Evolutionary conservation across 1,140 invertebrate genomes (phyloP), one percentile per base, ranked within the genome.

Genomic region (Heliothis virescens): DNA sequence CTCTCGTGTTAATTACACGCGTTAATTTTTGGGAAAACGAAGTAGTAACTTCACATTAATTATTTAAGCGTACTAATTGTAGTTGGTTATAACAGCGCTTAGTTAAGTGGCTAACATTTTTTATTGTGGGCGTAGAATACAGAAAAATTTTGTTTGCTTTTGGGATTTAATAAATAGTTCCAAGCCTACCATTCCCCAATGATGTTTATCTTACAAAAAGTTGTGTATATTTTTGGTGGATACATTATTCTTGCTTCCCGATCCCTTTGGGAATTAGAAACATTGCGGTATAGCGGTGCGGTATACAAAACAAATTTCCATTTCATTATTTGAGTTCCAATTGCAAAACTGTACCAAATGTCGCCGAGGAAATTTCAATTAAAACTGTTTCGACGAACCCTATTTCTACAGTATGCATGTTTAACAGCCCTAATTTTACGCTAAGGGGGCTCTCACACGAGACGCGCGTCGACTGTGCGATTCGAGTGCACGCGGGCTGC

Each of bases 401-500:
- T 18, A 53, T 76, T 76, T 18, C 15, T 59, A 18, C 41, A 52
- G 59, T 47, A 10, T 48, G 53, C 26, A 65, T 53, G 48, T 69
- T 26, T 57, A 55, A 67, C 75, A 67, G 48, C 34, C 62, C 75
- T 78, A 67, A 69, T 69, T 67, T 72, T 62, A 18, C 65, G 52
- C 52, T 72, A 62, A 79, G 67, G 77, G 67, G 55, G 55, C 55
- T 62, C 72, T 41, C 47, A 72, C 48, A 72, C 63, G 15, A 60
- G 34, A 60, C 77, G 77, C 53, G 48, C 41, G 48, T 41, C 67
- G 80, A 77, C 48, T 81, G 18, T 15, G 74, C 74, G 65, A 81
- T 73, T 57, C 80, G 16, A 48, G 41, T 72, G 67, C 77, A 79
- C 80, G 79, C 65, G 21, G 18, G 15, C 18, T 71, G 63, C 63